Conservation (phyloP, 2,797 vertebrate species). For the Falco novaeseelandiae region DNA sequence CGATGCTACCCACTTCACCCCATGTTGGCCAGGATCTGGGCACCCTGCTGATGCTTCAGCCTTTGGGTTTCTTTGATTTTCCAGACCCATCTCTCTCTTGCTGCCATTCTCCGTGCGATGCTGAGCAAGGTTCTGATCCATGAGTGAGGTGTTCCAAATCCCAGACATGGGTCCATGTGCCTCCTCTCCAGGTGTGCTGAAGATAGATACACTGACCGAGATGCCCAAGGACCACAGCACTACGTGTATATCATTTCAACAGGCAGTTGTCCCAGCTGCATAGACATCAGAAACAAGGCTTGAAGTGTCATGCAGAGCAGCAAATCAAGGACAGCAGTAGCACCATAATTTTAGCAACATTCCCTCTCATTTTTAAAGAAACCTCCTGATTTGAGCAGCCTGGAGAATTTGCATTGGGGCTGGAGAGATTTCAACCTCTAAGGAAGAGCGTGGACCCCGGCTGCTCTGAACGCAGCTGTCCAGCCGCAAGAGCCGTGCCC, state of each 20-base stretch:
- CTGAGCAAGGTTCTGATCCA: background rate
- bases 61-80: background rate
- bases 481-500: background rate
- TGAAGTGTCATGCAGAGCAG: background rate
- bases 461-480: accelerated
- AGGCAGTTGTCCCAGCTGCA: background rate
- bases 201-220: background rate
- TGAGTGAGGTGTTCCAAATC: background rate
- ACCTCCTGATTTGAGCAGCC: background rate
- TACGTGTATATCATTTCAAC: background rate
- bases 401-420: background rate
- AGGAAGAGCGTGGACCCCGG: background rate
- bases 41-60: background rate
- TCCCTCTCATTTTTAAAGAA: background rate
- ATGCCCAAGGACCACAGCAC: background rate
- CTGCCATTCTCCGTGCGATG: background rate
- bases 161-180: accelerated
- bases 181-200: background rate
- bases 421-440: background rate
- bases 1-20: background rate
- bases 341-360: background rate
- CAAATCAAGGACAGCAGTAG: background rate
- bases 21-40: accelerated
- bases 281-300: background rate
- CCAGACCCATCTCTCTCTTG: background rate